Conservation (phyloP, 92 coral and sea anemone species). For the Porites divaricata region DNA sequence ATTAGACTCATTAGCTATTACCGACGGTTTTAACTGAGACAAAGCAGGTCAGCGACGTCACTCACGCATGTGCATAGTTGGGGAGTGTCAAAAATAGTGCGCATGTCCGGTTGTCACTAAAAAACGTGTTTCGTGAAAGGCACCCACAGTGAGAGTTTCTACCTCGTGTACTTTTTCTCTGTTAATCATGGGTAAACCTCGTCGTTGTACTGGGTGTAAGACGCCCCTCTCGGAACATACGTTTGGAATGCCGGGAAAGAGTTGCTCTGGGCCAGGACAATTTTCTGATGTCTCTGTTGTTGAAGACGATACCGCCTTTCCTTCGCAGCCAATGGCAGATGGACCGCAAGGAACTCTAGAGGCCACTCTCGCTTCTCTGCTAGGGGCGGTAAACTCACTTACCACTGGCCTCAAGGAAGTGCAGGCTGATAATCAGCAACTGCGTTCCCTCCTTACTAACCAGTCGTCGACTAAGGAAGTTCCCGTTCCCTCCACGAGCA, state of each 20-base stretch:
- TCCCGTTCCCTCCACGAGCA: not conserved
- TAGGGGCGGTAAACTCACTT: conserved; percentile 20
- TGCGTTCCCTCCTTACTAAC: not conserved
- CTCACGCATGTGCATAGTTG: too few species aligned
- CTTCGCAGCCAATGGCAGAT: conserved; percentile 10
- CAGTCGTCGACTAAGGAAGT: not conserved
- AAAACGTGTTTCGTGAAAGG: too few species aligned
- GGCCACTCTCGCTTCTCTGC: conserved; percentile 28
- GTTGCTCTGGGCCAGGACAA: too few species aligned
- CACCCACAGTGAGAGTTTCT: not conserved
- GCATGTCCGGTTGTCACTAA: too few species aligned
- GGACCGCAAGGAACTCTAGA: conserved; percentile 13
- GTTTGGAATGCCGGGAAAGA: too few species aligned
- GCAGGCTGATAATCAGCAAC: conserved; percentile 21
- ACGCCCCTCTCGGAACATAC: conserved; percentile 13
- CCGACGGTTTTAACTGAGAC: too few species aligned
- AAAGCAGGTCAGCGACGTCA: too few species aligned
- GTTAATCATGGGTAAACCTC: conserved; percentile 1
- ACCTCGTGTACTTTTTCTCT: conserved; percentile 20
- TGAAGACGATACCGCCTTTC: conserved; percentile 10
- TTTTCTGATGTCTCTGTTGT: not conserved
- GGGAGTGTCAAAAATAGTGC: too few species aligned
- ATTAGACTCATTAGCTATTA: too few species aligned
- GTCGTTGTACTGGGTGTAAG: conserved; percentile 17
- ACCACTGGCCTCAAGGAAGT: conserved; percentile 15